A percentile compares a stretch with the other conserved stretches of the same genome.
Conservation (phyloP, 2,888 invertebrate genomes). For the Lasioglossum vierecki region DNA sequence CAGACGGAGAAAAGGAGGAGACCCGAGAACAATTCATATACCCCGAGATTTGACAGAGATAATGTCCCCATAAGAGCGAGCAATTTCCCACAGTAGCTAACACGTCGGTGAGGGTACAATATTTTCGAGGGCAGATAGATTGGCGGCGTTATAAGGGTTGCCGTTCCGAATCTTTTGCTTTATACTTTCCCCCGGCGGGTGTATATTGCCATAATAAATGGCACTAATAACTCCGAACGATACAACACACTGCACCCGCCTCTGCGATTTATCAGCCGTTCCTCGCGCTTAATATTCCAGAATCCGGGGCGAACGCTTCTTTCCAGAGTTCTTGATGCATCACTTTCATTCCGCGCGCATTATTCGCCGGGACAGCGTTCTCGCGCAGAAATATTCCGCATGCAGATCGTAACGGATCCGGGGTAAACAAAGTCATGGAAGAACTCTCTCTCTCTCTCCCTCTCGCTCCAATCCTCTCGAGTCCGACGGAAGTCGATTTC, state of each 20-base stretch:
- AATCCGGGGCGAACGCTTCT: constrained; percentile 3
- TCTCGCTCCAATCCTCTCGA: neutral
- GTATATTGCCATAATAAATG: constrained; percentile 9
- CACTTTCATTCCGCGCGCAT: constrained; percentile 1
- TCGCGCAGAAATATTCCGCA: neutral
- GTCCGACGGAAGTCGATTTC: neutral
- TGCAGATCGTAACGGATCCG: neutral
- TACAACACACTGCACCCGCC: neutral
- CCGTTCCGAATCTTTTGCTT: constrained; percentile 17
- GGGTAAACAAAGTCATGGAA: constrained; percentile 2
- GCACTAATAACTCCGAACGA: neutral
- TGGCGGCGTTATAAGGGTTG: constrained; percentile 23
- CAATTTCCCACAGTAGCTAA: neutral
- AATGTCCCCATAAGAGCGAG: neutral
- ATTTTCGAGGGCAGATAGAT: constrained; percentile 9
- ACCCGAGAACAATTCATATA: neutral
- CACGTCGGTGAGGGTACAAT: neutral
- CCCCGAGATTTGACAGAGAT: neutral
- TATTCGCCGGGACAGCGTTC: neutral
- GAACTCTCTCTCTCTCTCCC: neutral
- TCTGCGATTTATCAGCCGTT: neutral
- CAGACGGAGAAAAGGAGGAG: neutral
- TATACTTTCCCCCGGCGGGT: constrained; percentile 5
- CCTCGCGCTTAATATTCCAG: constrained; percentile 4
- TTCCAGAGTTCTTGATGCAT: neutral